Conservation (phyloP, 2,113 vertebrate species). For the Apeltes quadracus region DNA sequence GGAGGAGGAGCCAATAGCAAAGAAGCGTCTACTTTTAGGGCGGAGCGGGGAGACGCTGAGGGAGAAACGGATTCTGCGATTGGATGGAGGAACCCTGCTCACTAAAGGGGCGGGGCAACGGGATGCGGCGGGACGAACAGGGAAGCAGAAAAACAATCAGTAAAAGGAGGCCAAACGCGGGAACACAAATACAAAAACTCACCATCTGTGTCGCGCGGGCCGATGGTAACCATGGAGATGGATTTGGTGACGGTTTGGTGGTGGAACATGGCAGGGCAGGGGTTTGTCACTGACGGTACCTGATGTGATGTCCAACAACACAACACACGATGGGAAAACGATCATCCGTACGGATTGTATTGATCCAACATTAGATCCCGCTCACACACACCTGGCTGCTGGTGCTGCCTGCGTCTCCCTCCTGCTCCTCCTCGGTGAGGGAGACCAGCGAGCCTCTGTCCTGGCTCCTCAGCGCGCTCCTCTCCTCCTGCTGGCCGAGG, state of each 20-base stretch:
- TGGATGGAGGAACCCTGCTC: conserved; percentile 75
- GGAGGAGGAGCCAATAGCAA: conserved; percentile 89
- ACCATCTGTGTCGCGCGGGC: conserved; percentile 86
- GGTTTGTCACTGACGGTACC: conserved; percentile 55
- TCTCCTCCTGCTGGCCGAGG: conserved; percentile 70
- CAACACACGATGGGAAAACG: background rate
- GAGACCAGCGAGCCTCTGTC: conserved; percentile 83
- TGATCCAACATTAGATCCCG: background rate
- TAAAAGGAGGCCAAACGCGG: background rate
- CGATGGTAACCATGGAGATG: conserved; percentile 87
- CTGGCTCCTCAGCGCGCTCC: conserved; percentile 64
- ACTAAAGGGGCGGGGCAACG: conserved; percentile 64
- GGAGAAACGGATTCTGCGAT: conserved; percentile 87
- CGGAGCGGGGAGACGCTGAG: conserved; percentile 88
- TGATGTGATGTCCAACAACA: conserved; percentile 41
- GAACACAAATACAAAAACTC: too few species aligned
- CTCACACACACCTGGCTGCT: conserved; percentile 78
- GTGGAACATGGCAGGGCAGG: conserved; percentile 76
- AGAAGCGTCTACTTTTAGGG: conserved; percentile 89
- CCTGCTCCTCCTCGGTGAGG: conserved; percentile 86
- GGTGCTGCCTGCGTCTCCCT: conserved; percentile 78
- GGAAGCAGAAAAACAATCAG: background rate
- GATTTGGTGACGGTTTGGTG: conserved; percentile 90
- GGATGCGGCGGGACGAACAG: conserved; percentile 6
- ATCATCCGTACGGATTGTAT: background rate